These are phyloP conservation scores for Oscheius sp. DNA, from an alignment of 2,888 invertebrate genomes.

Conservation along the genomic window DNA sequence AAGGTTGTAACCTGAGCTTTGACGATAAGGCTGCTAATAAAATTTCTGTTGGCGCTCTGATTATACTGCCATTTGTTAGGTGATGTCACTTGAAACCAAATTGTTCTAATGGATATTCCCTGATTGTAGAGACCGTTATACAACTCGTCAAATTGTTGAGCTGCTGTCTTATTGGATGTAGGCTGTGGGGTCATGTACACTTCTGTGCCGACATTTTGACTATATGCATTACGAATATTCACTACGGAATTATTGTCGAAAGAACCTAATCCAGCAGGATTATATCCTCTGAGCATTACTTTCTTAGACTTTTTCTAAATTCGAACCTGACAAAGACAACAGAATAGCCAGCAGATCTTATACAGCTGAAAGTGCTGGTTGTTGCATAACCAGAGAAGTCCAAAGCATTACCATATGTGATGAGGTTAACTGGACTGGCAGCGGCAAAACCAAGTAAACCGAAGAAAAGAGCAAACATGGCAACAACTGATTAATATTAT, in stretches of 20 bases:
- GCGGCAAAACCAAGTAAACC: background rate
- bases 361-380: constrained; percentile 1
- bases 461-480: background rate
- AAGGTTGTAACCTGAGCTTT: constrained; percentile 40
- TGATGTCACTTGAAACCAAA: constrained; percentile 57
- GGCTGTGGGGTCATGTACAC: constrained; percentile 55
- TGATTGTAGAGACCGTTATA: constrained; percentile 45
- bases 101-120: constrained; percentile 46
- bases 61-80: constrained; percentile 52
- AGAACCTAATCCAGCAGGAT: constrained; percentile 40
- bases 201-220: constrained; percentile 45
- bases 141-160: constrained; percentile 51
- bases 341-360: constrained; percentile 6
- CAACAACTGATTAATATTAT: background rate
- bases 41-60: constrained; percentile 43
- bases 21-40: constrained; percentile 44
- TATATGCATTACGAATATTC: constrained; percentile 45
- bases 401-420: constrained; percentile 2
- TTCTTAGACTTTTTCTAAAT: background rate
- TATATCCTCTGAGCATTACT: constrained; percentile 33
- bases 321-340: constrained; percentile 26
- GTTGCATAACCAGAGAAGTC: constrained; percentile 6
- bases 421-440: background rate
- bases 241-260: constrained; percentile 40
- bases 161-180: constrained; percentile 39